Evolutionary conservation across 2,888 invertebrate species (phyloP).

Genomic region (Matsumyia berberina): DNA sequence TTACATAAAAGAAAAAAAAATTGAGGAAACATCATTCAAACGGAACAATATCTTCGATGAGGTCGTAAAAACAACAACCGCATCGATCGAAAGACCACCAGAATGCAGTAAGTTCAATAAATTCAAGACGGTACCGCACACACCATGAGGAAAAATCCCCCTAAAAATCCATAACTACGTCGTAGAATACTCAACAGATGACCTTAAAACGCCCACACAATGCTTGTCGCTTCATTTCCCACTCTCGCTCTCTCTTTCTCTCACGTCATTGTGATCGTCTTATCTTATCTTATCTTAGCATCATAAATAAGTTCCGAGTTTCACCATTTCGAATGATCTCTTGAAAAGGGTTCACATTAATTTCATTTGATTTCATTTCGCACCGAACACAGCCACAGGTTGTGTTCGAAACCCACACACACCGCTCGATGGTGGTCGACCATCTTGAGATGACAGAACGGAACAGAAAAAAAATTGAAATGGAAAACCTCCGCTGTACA

Average conservation of each 20-base stretch:
- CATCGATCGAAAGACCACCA: background rate
- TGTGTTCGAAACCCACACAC: slow-evolving; percentile 35
- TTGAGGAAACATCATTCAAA: slow-evolving; percentile 1
- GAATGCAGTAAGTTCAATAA: background rate
- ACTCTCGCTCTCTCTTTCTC: slow-evolving; percentile 24
- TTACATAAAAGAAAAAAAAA: background rate
- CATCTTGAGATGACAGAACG: slow-evolving; percentile 40
- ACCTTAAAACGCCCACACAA: slow-evolving; percentile 67
- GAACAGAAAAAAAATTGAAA: slow-evolving; percentile 17
- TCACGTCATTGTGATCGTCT: slow-evolving; percentile 28
- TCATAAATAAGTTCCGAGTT: slow-evolving; percentile 62
- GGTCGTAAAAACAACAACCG: background rate
- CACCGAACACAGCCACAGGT: slow-evolving; percentile 32
- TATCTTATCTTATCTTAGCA: background rate
- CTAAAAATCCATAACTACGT: background rate
- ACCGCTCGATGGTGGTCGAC: slow-evolving; percentile 30
- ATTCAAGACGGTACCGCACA: slow-evolving; percentile 8
- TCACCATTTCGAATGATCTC: slow-evolving; percentile 33
- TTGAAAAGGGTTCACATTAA: slow-evolving; percentile 53
- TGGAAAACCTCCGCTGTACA: slow-evolving; percentile 9
- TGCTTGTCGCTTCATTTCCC: slow-evolving; percentile 16
- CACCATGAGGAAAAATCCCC: background rate
- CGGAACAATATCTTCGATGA: background rate
- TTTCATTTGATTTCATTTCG: slow-evolving; percentile 65
- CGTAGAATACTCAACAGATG: slow-evolving; percentile 3